A percentile compares a stretch with the other conserved stretches of the same genome.
phyloP scores from a whole-genome alignment of 2,113 vertebrate species.

The Nothocercus julius region DNA sequence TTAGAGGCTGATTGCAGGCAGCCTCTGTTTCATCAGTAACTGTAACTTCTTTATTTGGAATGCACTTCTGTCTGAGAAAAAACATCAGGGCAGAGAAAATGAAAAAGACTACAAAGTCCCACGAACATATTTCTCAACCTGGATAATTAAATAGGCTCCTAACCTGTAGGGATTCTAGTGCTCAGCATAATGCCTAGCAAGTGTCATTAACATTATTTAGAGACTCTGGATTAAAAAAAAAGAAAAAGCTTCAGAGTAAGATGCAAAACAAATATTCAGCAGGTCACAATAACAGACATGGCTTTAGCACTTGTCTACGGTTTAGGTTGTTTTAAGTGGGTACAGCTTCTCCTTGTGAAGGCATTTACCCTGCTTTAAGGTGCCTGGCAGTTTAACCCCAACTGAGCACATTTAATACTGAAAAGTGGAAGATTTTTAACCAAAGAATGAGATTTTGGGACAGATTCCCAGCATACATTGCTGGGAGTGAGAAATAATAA shows the following conservation, averaged over 20 bases:
- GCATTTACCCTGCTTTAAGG: neutral
- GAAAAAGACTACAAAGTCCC: neutral
- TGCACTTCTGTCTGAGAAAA: neutral
- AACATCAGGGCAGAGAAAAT: neutral
- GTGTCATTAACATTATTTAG: neutral
- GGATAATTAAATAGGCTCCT: constrained; percentile 25
- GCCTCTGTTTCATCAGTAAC: neutral
- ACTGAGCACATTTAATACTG: neutral
- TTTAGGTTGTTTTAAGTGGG: neutral
- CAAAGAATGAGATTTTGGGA: neutral
- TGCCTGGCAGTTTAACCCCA: neutral
- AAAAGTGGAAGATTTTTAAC: neutral
- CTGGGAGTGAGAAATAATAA: neutral
- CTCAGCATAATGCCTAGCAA: neutral
- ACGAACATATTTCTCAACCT: constrained; percentile 15
- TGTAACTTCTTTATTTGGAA: neutral
- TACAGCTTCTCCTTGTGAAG: neutral
- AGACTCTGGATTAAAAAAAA: neutral
- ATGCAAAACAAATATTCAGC: neutral
- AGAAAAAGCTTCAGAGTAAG: neutral
- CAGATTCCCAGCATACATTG: neutral
- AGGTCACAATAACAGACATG: neutral
- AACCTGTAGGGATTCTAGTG: neutral
- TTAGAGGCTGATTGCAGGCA: neutral
- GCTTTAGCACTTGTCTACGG: neutral